phyloP scores from a whole-genome alignment of 1,140 invertebrate genomes.

The Hyles euphorbiae region DNA sequence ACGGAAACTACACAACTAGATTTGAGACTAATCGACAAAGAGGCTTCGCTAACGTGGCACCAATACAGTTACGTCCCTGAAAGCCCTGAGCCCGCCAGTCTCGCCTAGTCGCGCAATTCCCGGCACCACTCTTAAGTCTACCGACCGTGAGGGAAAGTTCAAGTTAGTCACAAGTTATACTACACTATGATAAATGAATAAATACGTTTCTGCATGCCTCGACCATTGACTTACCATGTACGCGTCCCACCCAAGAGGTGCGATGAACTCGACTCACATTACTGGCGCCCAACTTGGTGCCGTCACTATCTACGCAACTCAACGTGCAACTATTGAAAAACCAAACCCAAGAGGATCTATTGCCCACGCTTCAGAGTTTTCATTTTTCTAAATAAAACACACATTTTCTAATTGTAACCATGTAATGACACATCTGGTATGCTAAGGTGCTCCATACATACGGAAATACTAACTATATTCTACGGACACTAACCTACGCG shows the following conservation, averaged over 20 bases:
- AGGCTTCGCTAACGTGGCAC: background rate
- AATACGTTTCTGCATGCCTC: slow-evolving; percentile 19
- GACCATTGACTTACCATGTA: slow-evolving; percentile 20
- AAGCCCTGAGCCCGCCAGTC: too few relatives aligned
- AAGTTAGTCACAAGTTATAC: slow-evolving; percentile 23
- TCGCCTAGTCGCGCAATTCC: background rate
- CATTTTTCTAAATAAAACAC: slow-evolving; percentile 64
- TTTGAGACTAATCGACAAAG: background rate
- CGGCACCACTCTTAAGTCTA: slow-evolving; percentile 3
- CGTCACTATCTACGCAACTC: slow-evolving; percentile 22
- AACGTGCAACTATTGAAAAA: slow-evolving; percentile 55
- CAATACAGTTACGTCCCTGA: too few relatives aligned
- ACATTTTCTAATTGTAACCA: slow-evolving; percentile 68
- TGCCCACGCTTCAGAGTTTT: slow-evolving; percentile 30
- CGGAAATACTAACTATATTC: slow-evolving; percentile 49
- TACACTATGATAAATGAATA: slow-evolving; percentile 18
- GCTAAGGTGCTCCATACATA: slow-evolving; percentile 57
- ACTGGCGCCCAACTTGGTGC: slow-evolving; percentile 24
- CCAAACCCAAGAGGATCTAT: slow-evolving; percentile 42
- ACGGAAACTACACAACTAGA: background rate
- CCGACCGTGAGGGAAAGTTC: slow-evolving; percentile 2
- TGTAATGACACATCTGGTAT: slow-evolving; percentile 69
- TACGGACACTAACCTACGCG: slow-evolving; percentile 9
- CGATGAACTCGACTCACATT: background rate
- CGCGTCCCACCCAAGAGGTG: slow-evolving; percentile 9